Evolutionary conservation across 2,797 vertebrate species (phyloP), one percentile per base, ranked within the genome.

Genomic region (Enteromius radiatus): DNA sequence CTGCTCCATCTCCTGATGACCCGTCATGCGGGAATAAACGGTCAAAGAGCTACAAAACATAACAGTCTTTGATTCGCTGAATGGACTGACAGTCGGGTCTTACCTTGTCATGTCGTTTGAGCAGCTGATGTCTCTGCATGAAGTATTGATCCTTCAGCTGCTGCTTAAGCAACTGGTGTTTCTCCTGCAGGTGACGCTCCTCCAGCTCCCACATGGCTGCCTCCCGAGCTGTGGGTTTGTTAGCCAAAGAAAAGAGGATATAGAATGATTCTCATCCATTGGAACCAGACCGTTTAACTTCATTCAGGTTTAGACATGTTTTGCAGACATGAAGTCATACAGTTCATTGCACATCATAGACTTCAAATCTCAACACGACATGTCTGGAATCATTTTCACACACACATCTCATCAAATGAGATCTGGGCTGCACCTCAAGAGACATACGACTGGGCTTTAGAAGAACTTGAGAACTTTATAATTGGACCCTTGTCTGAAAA

Each of bases 101-200:
- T 8, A 98, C 98, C 88, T 99, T 99, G 84, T 99, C 98, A 26
- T 99, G 98, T 52, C 98, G 95, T 92, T 99, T 99, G 64, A 99
- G 96, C 81, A 99, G 94, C 91, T 99, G 98, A 89, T 99, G 98
- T 82, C 98, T 96, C 89, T 99, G 98, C 96, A 99, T 96, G 91
- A 99, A 99, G 90, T 99, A 99, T 91, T 99, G 98, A 90, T 99
- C 98, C 90, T 99, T 99, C 82, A 99, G 94, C 83, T 99, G 98
- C 91, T 99, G 98, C 89, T 99, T 99, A 36, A 99, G 94, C 87
- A 97, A 94, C 89, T 99, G 98, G 89, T 99, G 98, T 85, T 99
- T 99, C 93, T 99, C 98, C 93, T 99, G 98, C 52, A 99, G 95
- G 86, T 99, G 98, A 85, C 97, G 94, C 89, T 99, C 98, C 90